Evolutionary conservation across 2,113 vertebrate genomes (phyloP), one percentile per base, ranked within the genome.

Genomic region (Donacobius atricapilla): DNA sequence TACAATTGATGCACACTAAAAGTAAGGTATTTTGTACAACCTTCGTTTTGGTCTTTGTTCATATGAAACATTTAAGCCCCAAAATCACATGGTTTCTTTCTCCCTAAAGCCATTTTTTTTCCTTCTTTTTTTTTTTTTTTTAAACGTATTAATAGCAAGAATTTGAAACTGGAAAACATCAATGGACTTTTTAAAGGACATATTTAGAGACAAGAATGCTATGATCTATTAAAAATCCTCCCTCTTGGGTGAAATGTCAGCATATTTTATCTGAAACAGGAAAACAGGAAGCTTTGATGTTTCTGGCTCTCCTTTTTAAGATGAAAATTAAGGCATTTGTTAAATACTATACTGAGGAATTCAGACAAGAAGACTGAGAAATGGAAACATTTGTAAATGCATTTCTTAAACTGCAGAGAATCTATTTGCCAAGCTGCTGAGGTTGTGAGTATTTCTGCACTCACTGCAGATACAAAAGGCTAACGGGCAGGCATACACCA

Each of bases 241-340:
- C 57, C 75, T 92, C 79, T 83, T 61, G 85, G 87, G 88, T 95
- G 85, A 95, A 96, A 90, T 58, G 63, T 97, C 83, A 93, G 88
- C 83, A 88, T 86, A 88, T 95, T 96, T 95, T 86, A 94, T 83
- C 79, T 90, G 87, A 94, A 93, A 90, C 50, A 86, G 83, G 58
- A 92, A 94, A 92, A 76, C 28, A 44, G 21, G 63, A 72, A 94
- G 78, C 95, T 96, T 96, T 96, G 92, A 97, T 88, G 90, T 88
- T 86, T 90, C 70, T 81, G 68, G 40, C 39, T 94, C 28, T 82
- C 87, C 30, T 85, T 91, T 94, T 80, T 37, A 76, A 86, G 54
- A 94, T 53, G 33, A 92, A 92, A 94, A 95, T 94, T 28, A 85
- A 90, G 50, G 35, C 58, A 83, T 83, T 93, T 7, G 1, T 83